Conservation (phyloP, 2,888 invertebrate genomes). For the Oithona nana region DNA sequence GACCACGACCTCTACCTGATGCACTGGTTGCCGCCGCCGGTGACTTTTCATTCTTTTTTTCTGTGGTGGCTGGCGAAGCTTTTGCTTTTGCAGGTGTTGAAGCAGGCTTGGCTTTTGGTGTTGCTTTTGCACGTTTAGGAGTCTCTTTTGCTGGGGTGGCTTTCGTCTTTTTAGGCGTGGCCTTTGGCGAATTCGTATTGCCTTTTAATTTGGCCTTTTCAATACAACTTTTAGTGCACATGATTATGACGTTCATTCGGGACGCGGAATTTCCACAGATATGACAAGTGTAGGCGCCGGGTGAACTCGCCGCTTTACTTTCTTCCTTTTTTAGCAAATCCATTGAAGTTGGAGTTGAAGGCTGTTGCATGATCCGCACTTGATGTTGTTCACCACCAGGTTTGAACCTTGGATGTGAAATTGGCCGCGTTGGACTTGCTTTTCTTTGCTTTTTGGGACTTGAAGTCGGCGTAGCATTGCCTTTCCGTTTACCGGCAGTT, state of each 20-base stretch:
- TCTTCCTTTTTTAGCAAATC: conserved; percentile 1
- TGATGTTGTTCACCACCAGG: conserved; percentile 35
- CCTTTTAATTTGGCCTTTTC: no score
- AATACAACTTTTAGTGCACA: conserved; percentile 52
- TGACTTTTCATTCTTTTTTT: not conserved
- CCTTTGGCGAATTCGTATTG: no score
- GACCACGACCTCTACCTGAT: not conserved
- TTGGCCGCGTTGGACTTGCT: not conserved
- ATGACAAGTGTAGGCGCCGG: conserved; percentile 37
- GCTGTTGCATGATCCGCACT: conserved; percentile 42
- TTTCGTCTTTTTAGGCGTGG: no score
- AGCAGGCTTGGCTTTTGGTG: not conserved
- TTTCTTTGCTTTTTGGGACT: not conserved
- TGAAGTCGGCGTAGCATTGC: not conserved
- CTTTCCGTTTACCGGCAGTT: not conserved
- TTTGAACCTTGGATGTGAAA: conserved; percentile 11
- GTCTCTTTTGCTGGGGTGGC: not conserved
- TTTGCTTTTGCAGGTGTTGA: no score
- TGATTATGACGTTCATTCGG: conserved; percentile 49
- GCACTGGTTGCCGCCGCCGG: not conserved
- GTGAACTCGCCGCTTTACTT: not conserved
- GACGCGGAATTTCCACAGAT: conserved; percentile 44
- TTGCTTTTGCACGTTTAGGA: not conserved
- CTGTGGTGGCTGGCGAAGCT: not conserved
- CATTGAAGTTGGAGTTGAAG: conserved; percentile 21